A percentile compares a stretch with the other conserved stretches of the same genome.
These are phyloP conservation scores for Chromis chromis DNA, from an alignment of 2,797 vertebrate species.

Conservation along the genomic window DNA sequence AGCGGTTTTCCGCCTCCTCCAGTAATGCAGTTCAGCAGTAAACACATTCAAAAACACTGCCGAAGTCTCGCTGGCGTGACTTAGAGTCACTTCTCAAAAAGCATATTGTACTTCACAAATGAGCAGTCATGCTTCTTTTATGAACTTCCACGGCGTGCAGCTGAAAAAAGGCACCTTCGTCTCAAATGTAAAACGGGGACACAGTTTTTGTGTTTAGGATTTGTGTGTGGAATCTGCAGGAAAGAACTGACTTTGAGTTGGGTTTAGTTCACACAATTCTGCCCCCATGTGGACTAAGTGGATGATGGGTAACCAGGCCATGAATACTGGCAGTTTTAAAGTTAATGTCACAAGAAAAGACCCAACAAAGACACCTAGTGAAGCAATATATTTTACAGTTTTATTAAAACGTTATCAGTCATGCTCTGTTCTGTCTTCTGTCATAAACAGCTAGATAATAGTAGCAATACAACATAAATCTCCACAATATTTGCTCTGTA, in stretches of 20 bases:
- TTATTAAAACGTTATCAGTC: conserved; percentile 1
- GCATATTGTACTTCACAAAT: conserved; percentile 67
- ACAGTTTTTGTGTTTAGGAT: conserved; percentile 28
- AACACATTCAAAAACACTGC: conserved; percentile 72
- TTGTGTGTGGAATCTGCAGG: conserved; percentile 44
- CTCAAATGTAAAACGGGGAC: conserved; percentile 26
- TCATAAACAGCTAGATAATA: not conserved
- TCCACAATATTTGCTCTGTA: not conserved
- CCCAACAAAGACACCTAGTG: not conserved
- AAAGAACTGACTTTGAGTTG: conserved; percentile 41
- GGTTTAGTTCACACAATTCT: conserved; percentile 71
- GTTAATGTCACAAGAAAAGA: conserved; percentile 20
- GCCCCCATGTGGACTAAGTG: conserved; percentile 73
- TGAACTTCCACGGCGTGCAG: conserved; percentile 38
- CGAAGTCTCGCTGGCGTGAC: conserved; percentile 70
- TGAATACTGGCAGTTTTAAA: conserved; percentile 17
- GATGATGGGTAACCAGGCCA: conserved; percentile 31
- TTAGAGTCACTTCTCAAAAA: conserved; percentile 63
- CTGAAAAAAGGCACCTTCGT: conserved; percentile 48
- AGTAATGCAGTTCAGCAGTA: conserved; percentile 66
- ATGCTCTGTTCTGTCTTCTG: conserved; percentile 1
- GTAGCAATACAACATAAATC: conserved; percentile 1
- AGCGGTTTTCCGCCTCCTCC: conserved; percentile 67
- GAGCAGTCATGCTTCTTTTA: conserved; percentile 56
- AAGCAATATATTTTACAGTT: conserved; percentile 8